phyloP scores from a whole-genome alignment of 2,797 vertebrate species.

The Lemur catta region DNA sequence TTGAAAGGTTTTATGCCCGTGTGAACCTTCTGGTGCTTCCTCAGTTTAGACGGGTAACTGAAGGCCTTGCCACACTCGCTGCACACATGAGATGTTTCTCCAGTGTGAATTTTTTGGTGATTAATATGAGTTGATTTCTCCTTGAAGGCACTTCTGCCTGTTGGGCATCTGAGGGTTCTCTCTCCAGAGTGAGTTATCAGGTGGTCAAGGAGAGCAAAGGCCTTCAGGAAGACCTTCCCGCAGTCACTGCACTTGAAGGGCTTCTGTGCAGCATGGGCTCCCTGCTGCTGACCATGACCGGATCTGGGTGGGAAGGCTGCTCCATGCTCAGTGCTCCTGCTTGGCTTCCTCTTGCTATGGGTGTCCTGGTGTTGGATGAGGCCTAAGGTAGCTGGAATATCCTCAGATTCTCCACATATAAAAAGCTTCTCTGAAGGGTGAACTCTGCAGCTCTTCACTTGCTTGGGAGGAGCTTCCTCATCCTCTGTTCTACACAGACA shows the following conservation, averaged over 20 bases:
- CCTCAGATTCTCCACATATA: neutral
- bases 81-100: neutral
- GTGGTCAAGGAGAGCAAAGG: neutral
- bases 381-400: neutral
- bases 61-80: constrained; percentile 42
- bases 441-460: neutral
- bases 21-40: constrained; percentile 53
- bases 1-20: constrained; percentile 30
- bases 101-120: neutral
- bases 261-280: rapidly evolving
- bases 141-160: neutral
- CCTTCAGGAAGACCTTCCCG: neutral
- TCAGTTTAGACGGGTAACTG: constrained; percentile 38
- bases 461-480: neutral
- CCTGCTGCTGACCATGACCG: neutral
- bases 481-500: neutral
- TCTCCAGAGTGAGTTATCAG: neutral
- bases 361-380: neutral
- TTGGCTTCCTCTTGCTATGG: neutral
- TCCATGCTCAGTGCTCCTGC: rapidly evolving
- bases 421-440: neutral
- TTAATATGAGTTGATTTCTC: neutral
- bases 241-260: constrained; percentile 27
- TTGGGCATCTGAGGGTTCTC: neutral
- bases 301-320: neutral